phyloP scores from a whole-genome alignment of 2,797 vertebrate genomes.

The Nasua narica region DNA sequence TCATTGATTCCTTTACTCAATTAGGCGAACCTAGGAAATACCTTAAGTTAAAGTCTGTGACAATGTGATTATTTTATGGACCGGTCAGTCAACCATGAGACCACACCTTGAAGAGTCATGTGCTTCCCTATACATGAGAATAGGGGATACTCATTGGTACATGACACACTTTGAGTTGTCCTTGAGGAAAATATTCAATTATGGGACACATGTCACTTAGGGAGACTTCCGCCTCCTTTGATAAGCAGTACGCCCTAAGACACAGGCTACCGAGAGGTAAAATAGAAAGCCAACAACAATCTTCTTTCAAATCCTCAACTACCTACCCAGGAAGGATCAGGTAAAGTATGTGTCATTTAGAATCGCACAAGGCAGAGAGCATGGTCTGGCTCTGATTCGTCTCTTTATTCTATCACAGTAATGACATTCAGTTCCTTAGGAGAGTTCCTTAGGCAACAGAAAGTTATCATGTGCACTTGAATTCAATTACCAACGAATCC shows the following conservation, averaged over 20 bases:
- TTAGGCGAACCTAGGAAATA: conserved; percentile 8
- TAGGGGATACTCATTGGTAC: not conserved
- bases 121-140: not conserved
- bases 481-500: conserved; percentile 7
- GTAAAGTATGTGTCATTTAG: not conserved
- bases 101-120: not conserved
- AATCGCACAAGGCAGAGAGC: not conserved
- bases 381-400: not conserved
- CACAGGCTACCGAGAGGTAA: conserved; percentile 22
- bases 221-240: conserved; percentile 15
- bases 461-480: not conserved
- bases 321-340: not conserved
- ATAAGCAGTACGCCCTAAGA: conserved; percentile 39
- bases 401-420: conserved; percentile 1
- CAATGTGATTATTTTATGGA: not conserved
- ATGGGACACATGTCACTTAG: conserved; percentile 46
- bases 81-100: not conserved
- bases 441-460: not conserved
- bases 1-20: conserved; percentile 3
- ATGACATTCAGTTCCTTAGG: not conserved
- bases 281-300: not conserved
- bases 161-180: not conserved
- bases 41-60: not conserved
- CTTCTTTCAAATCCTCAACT: conserved; percentile 28
- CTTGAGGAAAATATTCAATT: conserved; percentile 37